phyloP scores from a whole-genome alignment of 1,140 invertebrate species.

The Papilio aristodemus region DNA sequence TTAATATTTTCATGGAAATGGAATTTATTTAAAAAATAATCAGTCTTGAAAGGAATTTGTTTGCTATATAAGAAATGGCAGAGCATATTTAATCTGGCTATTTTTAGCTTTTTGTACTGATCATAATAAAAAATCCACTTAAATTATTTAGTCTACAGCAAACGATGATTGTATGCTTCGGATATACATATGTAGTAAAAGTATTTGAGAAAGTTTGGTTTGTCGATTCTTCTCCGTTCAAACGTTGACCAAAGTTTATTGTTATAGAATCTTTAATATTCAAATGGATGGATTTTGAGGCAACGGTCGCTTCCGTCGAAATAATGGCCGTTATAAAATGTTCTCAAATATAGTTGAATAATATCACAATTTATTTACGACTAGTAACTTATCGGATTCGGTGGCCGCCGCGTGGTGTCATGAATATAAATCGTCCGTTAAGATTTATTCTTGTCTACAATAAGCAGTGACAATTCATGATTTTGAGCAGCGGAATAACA shows the following conservation, averaged over 20 bases:
- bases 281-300: constrained; percentile 7
- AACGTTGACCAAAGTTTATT: constrained; percentile 16
- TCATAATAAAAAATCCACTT: too few species aligned
- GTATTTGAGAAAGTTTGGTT: not conserved
- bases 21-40: not conserved
- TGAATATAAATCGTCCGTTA: constrained; percentile 14
- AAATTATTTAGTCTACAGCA: too few species aligned
- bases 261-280: constrained; percentile 11
- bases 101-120: not conserved
- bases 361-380: constrained; percentile 21
- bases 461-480: constrained; percentile 5
- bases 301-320: constrained; percentile 1
- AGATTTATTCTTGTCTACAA: constrained; percentile 3
- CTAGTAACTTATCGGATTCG: not conserved
- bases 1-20: not conserved
- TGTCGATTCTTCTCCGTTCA: not conserved
- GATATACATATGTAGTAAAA: not conserved
- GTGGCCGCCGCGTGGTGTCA: not conserved
- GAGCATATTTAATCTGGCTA: not conserved
- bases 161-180: too few species aligned
- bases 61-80: not conserved
- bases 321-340: constrained; percentile 3
- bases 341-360: constrained; percentile 12
- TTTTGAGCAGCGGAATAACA: constrained; percentile 11
- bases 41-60: not conserved